Conservation (phyloP, 92 coral and sea anemone genomes). For the Palythoa heliodiscus region DNA sequence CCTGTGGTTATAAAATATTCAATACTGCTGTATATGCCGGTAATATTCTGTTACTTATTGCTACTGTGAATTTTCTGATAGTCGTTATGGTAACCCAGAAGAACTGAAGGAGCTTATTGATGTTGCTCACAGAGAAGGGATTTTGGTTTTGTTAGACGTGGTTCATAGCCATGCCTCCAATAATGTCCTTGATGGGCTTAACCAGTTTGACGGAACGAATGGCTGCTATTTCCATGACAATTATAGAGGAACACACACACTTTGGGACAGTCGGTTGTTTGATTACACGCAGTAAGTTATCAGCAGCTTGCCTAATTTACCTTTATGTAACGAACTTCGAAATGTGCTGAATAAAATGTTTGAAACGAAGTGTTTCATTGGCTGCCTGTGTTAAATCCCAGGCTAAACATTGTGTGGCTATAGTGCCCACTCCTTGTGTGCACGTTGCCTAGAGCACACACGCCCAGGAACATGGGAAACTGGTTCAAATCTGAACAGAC, state of each 20-base stretch:
- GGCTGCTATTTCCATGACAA: conserved; percentile 89
- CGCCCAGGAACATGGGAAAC: no score
- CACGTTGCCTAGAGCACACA: no score
- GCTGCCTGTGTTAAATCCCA: no score
- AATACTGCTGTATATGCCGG: not conserved
- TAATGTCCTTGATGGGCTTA: conserved; percentile 96
- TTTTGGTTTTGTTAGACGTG: conserved; percentile 86
- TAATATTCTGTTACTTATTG: not conserved
- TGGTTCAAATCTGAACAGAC: no score
- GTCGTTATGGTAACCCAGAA: conserved; percentile 98
- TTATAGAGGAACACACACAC: conserved; percentile 75
- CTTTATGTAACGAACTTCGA: no score
- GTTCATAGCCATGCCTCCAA: conserved; percentile 98
- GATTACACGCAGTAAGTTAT: conserved; percentile 90
- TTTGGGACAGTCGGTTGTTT: conserved; percentile 97
- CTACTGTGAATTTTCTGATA: conserved; percentile 13
- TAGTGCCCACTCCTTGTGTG: no score
- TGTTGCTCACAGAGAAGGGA: conserved; percentile 89
- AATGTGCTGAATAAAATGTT: no score
- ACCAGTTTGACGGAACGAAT: conserved; percentile 93
- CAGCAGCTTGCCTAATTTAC: no score
- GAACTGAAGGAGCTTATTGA: conserved; percentile 90
- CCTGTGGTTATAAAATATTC: no score
- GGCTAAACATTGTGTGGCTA: no score
- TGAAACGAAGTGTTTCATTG: no score